Evolutionary conservation across 1,140 invertebrate genomes (phyloP), one percentile per base, ranked within the genome.

Genomic region (Zaprionus tsacasi): DNA sequence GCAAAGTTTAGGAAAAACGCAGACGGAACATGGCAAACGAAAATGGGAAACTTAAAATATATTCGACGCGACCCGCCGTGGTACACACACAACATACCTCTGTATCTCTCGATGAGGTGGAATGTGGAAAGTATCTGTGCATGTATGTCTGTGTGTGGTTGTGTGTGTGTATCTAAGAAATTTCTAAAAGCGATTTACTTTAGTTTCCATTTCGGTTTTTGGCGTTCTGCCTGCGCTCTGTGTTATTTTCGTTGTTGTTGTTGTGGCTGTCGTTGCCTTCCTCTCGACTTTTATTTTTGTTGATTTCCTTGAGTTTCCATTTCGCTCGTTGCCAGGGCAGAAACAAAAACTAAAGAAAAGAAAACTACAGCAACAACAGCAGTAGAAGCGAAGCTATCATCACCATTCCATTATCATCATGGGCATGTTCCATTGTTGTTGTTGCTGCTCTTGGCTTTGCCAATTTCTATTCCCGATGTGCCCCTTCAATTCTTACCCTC

Each of bases 141-240:
- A 30, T 30, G 27, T 30, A 30, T 30, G 38, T 71, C 43, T 67
- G 27, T 55, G 11, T 60, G 33, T 64, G 52, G 55, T 52, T 60
- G 38, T 54, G 36, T 58, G 59, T 81, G 40, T 81, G 69, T 82
- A 78, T 80, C 59, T 82, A 54, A 40, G 40, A 88, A 76, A 89
- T 89, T 78, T 73, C 76, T 73, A 68, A 85, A 89, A 90, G 74
- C 81, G 61, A 72, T 89, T 90, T 70, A 60, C 70, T 82, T 78
- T 78, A 83, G 78, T 80, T 88, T 83, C 72, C 85, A 64, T 78
- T 87, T 82, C 65, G 70, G 70, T 74, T 82, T 63, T 60, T 79
- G 67, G 75, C 76, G 58, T 48, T 78, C 50, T 80, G 81, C 58
- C 77, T 80, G 65, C 54, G 65, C 48, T 79, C 58, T 70, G 54